phyloP scores from a whole-genome alignment of 1,140 invertebrate genomes.

The Bombus soroeensis region DNA sequence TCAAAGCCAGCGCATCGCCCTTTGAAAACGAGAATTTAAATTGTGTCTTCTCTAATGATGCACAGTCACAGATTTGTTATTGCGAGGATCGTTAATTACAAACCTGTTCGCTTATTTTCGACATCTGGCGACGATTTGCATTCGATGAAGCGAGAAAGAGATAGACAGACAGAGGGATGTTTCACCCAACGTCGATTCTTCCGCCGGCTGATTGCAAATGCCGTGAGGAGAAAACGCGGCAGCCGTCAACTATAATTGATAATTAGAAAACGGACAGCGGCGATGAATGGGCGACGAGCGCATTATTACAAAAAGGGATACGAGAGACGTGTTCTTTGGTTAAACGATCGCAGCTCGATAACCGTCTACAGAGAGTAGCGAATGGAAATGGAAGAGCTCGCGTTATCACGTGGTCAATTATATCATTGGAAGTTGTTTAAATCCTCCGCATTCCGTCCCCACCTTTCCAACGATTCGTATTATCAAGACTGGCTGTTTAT shows the following conservation, averaged over 20 bases:
- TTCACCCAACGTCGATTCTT: background rate
- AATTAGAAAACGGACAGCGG: conserved; percentile 20
- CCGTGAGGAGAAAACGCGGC: background rate
- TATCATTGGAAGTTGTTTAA: background rate
- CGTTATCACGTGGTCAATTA: conserved; percentile 23
- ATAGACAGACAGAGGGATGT: background rate
- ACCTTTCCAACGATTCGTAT: background rate
- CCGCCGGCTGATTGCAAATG: conserved; percentile 21
- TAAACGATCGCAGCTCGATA: background rate
- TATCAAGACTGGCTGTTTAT: background rate
- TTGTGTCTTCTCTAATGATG: background rate
- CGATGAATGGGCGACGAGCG: background rate
- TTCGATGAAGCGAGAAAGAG: background rate
- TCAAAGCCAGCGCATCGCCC: background rate
- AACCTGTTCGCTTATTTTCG: conserved; percentile 48
- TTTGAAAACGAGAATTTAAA: background rate
- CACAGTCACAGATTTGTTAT: background rate
- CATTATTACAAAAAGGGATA: conserved; percentile 5
- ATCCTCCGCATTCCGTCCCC: background rate
- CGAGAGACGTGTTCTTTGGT: background rate
- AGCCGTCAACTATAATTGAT: conserved; percentile 25
- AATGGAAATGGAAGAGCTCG: background rate
- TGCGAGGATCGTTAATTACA: conserved; percentile 40
- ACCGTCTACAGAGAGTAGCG: background rate
- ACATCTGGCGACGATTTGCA: conserved; percentile 7